These are phyloP conservation scores for Tetrax tetrax DNA, from an alignment of 2,113 vertebrate species.

Conservation along the genomic window DNA sequence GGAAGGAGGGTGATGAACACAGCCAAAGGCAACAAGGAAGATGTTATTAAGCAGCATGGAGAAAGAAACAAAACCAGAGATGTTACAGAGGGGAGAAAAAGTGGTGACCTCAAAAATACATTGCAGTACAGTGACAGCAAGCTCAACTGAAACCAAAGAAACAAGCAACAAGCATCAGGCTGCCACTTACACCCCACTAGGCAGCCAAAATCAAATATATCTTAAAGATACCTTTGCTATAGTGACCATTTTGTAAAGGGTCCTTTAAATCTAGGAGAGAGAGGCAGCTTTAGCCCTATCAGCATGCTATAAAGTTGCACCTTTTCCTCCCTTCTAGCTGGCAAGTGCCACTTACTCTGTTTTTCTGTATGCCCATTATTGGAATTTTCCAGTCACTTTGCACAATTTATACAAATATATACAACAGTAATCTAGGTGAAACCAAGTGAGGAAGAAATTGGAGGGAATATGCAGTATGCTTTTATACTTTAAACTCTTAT, in stretches of 20 bases:
- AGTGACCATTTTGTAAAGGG: background rate
- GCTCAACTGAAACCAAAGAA: background rate
- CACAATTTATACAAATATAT: background rate
- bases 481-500: background rate
- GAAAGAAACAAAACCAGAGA: background rate
- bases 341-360: background rate
- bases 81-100: background rate
- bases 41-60: background rate
- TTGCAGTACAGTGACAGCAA: background rate
- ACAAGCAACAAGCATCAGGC: background rate
- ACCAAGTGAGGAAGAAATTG: background rate
- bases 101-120: background rate
- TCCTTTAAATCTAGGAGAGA: background rate
- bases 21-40: background rate
- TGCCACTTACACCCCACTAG: background rate
- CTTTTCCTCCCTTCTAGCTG: background rate
- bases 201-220: background rate
- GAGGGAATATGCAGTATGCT: background rate
- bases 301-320: background rate
- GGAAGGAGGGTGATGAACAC: background rate
- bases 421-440: background rate
- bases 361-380: background rate
- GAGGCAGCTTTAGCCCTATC: background rate
- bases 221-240: background rate
- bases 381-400: background rate